Evolutionary conservation across 2,113 vertebrate genomes (phyloP), one percentile per base, ranked within the genome.

Genomic region (Erythrocercus mccallii): DNA sequence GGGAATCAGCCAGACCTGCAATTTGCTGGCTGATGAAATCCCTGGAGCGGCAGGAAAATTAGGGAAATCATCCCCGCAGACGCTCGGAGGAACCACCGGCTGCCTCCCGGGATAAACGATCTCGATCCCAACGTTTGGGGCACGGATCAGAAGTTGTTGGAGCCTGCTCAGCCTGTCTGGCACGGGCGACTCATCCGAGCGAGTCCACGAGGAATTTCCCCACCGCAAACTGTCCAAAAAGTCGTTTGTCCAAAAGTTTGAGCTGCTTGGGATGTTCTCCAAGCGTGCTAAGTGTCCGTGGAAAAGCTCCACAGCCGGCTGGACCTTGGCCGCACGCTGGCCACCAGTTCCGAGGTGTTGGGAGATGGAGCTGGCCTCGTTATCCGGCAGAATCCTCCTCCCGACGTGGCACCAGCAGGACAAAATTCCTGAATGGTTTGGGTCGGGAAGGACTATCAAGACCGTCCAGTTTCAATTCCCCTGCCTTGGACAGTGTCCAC

Each of bases 291-390:
- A 27, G 33, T 0, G 27, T 25, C 56, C 6, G 1, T 0, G 38
- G 45, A 58, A 60, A 45, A 90, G 19, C 31, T 11, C 61, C 15
- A 11, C 2, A 13, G n/a, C 16, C 45, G 35, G 44, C 48, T 62
- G 56, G 61, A 42, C 1, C 5, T 2, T 1, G 44, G 57, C 64
- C 44, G 28, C 16, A 5, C 6, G 5, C 11, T 3, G 54, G 37
- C 44, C 53, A 24, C 0, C 0, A 0, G 8, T 5, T 53, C 58
- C 0, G 5, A 71, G 68, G 68, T 14, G 77, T 2, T 35, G 37
- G 31, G 31, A 25, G 11, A 62, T 6, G n/a, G 57, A 50, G 23
- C 15, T 33, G 33, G 53, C 20, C 35, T 28, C 0, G 1, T 57
- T 24, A 17, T 33, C 35, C 0, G 0, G 12, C 9, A 44, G 31